Evolutionary conservation across 2,888 invertebrate genomes (phyloP).

Genomic region (Cartodere bifasciata): DNA sequence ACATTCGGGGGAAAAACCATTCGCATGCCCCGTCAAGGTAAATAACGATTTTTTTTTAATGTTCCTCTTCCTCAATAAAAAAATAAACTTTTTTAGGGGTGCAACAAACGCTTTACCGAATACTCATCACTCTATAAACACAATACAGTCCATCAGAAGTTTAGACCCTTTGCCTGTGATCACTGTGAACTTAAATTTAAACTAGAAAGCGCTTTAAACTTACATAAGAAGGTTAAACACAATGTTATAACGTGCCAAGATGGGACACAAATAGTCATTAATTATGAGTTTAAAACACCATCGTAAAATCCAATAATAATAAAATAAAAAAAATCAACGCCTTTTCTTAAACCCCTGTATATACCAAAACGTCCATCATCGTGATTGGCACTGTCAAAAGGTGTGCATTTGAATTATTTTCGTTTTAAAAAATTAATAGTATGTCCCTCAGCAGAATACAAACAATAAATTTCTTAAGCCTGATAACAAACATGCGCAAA

Average conservation of each 20-base stretch:
- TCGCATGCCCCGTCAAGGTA: constrained; percentile 43
- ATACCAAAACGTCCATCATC: too few relatives aligned
- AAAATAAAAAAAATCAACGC: too few relatives aligned
- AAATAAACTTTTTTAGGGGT: constrained; percentile 32
- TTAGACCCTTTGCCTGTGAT: constrained; percentile 44
- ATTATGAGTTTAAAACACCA: too few relatives aligned
- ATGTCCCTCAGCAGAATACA: too few relatives aligned
- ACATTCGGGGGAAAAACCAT: constrained; percentile 57
- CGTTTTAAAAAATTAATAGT: too few relatives aligned
- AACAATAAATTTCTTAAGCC: too few relatives aligned
- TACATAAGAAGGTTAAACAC: constrained; percentile 49
- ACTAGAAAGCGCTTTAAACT: constrained; percentile 45
- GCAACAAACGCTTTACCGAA: constrained; percentile 53
- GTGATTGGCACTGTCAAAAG: too few relatives aligned
- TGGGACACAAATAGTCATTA: constrained; percentile 27
- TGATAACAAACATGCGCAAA: too few relatives aligned
- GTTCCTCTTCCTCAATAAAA: constrained; percentile 1
- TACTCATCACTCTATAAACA: constrained; percentile 59
- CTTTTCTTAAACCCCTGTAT: too few relatives aligned
- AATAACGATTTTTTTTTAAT: constrained; percentile 12
- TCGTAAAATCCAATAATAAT: too few relatives aligned
- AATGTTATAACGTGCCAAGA: constrained; percentile 34
- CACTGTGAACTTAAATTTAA: constrained; percentile 46
- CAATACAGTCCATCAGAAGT: constrained; percentile 47
- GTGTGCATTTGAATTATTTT: too few relatives aligned